Evolutionary conservation across 2,113 vertebrate species (phyloP).

Genomic region (Pituophis catenifer): DNA sequence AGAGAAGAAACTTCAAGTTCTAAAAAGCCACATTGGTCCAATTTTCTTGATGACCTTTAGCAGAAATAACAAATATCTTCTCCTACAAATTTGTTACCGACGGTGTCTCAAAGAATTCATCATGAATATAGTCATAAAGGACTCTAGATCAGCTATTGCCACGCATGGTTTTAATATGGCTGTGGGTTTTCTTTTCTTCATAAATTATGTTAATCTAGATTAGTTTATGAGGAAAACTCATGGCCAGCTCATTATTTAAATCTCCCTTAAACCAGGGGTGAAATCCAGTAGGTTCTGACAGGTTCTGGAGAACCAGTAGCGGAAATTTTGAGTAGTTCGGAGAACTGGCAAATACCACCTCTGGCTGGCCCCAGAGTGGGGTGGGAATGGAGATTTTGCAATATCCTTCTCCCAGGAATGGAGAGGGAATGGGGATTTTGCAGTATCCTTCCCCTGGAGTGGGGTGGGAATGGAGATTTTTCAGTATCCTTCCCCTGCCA

Average conservation of each 20-base stretch:
- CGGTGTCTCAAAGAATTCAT: background rate
- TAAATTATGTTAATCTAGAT: background rate
- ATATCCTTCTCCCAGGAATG: too few relatives aligned
- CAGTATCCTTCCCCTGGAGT: too few relatives aligned
- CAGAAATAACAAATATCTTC: background rate
- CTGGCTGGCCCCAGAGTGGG: too few relatives aligned
- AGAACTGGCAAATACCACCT: too few relatives aligned
- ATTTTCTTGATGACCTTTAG: constrained; percentile 44
- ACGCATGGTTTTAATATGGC: background rate
- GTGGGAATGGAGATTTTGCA: too few relatives aligned
- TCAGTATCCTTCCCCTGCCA: too few relatives aligned
- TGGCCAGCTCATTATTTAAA: constrained; percentile 18
- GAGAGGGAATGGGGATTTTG: too few relatives aligned
- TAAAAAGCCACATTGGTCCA: constrained; percentile 17
- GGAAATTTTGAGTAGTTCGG: too few relatives aligned
- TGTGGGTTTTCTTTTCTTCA: background rate
- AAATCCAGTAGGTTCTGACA: too few relatives aligned
- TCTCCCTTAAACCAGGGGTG: background rate
- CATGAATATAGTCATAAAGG: constrained; percentile 26
- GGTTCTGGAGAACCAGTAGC: too few relatives aligned
- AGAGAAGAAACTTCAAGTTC: constrained; percentile 22
- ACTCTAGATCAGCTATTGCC: background rate
- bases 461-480: too few relatives aligned
- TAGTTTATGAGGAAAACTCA: constrained; percentile 13
- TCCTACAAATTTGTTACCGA: rapidly evolving